A percentile compares a stretch with the other conserved stretches of the same genome.
Conservation (phyloP, 2,797 vertebrate genomes). For the Esox masquinongy region DNA sequence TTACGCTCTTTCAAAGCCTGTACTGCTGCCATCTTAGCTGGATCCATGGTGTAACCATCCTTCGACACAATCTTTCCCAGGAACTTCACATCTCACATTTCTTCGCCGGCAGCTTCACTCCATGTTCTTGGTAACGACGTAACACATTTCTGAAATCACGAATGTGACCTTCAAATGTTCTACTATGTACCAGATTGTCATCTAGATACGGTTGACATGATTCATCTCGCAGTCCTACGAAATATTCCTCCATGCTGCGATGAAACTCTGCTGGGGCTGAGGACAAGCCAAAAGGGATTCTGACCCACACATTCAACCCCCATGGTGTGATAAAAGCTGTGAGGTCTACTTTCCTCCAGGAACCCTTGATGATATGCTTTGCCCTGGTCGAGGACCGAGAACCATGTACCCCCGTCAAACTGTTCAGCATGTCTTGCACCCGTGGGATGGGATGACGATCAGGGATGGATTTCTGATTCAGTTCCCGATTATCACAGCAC, state of each 20-base stretch:
- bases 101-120: not conserved
- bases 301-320: too few relatives aligned
- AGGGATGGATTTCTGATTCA: not conserved
- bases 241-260: too few relatives aligned
- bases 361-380: not conserved
- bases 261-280: too few relatives aligned
- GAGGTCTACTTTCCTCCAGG: too few relatives aligned
- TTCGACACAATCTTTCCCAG: not conserved
- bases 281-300: too few relatives aligned
- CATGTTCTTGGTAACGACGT: not conserved
- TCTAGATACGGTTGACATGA: too few relatives aligned
- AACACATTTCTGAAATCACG: too few relatives aligned
- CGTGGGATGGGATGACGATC: not conserved
- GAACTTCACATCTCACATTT: slow-evolving; percentile 7
- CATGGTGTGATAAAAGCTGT: too few relatives aligned
- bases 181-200: too few relatives aligned
- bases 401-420: not conserved
- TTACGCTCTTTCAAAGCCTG: not conserved
- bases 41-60: not conserved
- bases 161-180: too few relatives aligned
- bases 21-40: slow-evolving; percentile 5
- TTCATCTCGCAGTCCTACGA: too few relatives aligned
- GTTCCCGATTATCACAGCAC: not conserved
- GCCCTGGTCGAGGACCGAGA: not conserved
- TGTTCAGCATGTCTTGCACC: not conserved